phyloP scores from a whole-genome alignment of 2,113 vertebrate species.

The Channa argus region DNA sequence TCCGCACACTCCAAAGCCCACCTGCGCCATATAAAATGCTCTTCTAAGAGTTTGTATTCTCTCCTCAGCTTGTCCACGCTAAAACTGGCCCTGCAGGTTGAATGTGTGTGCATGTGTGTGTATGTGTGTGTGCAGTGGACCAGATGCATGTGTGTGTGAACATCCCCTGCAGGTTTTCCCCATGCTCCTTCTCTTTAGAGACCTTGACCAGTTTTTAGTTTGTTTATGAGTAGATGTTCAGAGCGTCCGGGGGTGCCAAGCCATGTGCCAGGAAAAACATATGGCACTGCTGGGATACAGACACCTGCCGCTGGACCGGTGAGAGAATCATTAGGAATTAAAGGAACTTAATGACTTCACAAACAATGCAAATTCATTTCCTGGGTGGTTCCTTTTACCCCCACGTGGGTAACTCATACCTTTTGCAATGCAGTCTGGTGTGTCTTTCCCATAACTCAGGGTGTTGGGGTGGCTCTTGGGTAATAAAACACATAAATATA shows the following conservation, averaged over 20 bases:
- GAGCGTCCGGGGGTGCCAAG: slow-evolving; percentile 72
- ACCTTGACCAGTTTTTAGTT: slow-evolving; percentile 80
- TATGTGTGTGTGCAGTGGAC: slow-evolving; percentile 34
- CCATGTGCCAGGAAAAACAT: slow-evolving; percentile 80
- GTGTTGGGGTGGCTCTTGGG: background rate
- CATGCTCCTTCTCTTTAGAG: slow-evolving; percentile 69
- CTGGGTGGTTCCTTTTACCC: slow-evolving; percentile 58
- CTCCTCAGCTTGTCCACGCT: slow-evolving; percentile 10
- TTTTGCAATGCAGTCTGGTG: slow-evolving; percentile 38
- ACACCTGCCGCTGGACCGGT: slow-evolving; percentile 74
- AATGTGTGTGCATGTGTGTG: background rate
- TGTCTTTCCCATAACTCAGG: slow-evolving; percentile 11
- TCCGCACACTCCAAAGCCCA: slow-evolving; percentile 69
- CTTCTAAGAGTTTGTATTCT: slow-evolving; percentile 41
- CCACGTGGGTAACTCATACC: slow-evolving; percentile 31
- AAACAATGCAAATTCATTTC: slow-evolving; percentile 70
- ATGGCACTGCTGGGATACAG: slow-evolving; percentile 77
- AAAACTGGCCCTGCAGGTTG: slow-evolving; percentile 33
- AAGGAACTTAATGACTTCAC: slow-evolving; percentile 78
- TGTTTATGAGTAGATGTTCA: slow-evolving; percentile 79
- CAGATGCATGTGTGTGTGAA: slow-evolving; percentile 51
- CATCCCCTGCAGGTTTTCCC: slow-evolving; percentile 56
- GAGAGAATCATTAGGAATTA: slow-evolving; percentile 79
- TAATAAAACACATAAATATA: too few species aligned
- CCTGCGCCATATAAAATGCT: slow-evolving; percentile 63